phyloP scores from a whole-genome alignment of 2,888 invertebrate genomes.

The Hirudinaria manillensis region DNA sequence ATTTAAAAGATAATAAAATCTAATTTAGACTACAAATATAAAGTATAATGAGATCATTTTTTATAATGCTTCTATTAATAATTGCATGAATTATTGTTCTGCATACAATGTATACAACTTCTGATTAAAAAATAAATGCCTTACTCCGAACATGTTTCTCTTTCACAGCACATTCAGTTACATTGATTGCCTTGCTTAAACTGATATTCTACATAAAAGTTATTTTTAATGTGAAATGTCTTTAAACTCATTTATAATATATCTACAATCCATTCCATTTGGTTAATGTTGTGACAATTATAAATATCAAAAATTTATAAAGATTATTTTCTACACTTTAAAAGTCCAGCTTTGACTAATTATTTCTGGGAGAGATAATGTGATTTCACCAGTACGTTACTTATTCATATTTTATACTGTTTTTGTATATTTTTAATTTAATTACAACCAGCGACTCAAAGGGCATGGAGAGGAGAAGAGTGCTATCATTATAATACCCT shows the following conservation, averaged over 20 bases:
- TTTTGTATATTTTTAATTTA: not conserved
- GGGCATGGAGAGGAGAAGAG: not conserved
- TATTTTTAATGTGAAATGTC: not conserved
- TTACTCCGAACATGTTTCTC: conserved; percentile 89
- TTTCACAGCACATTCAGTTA: conserved; percentile 85
- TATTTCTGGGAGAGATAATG: not conserved
- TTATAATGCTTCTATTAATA: no score
- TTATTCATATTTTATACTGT: not conserved
- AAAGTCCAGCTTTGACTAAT: not conserved
- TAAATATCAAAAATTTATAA: not conserved
- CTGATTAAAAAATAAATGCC: not conserved
- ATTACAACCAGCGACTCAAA: not conserved
- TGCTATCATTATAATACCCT: not conserved
- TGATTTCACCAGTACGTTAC: not conserved
- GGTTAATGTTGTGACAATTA: no score
- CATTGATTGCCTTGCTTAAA: conserved; percentile 86
- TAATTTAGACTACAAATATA: not conserved
- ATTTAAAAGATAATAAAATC: no score
- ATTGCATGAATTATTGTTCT: not conserved
- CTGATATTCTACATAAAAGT: conserved; percentile 65
- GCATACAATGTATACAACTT: not conserved
- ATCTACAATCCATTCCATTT: no score
- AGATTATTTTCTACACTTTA: not conserved
- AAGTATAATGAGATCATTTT: not conserved
- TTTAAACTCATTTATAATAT: not conserved